These are phyloP conservation scores for Orthosia gracilis DNA, from an alignment of 2,888 invertebrate species.

Conservation along the genomic window DNA sequence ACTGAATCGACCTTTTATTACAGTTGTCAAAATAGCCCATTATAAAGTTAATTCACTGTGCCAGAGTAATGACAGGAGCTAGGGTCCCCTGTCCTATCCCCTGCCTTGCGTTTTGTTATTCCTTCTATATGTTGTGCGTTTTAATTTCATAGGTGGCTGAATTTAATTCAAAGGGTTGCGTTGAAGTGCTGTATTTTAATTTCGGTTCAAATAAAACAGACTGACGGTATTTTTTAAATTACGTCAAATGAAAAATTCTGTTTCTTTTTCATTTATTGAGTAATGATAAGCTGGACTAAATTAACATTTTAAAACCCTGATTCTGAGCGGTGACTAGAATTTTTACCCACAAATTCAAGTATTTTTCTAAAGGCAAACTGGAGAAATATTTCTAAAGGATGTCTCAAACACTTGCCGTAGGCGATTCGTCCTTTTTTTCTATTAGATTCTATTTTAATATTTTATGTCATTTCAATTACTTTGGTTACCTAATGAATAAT, in stretches of 20 bases:
- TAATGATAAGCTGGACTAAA: background rate
- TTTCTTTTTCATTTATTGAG: background rate
- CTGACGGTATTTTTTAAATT: slow-evolving; percentile 2
- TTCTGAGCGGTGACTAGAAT: background rate
- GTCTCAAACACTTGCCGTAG: background rate
- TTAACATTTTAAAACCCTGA: background rate
- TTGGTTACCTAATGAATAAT: background rate
- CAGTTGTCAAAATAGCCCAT: slow-evolving; percentile 59
- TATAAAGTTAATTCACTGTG: slow-evolving; percentile 58
- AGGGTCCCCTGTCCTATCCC: slow-evolving; percentile 19
- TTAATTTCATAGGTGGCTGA: slow-evolving; percentile 62
- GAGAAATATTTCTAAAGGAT: background rate
- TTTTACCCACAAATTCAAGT: slow-evolving; percentile 2
- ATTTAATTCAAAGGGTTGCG: slow-evolving; percentile 42
- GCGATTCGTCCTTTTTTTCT: background rate
- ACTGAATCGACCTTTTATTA: slow-evolving; percentile 56
- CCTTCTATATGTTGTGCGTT: slow-evolving; percentile 21
- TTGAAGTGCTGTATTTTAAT: slow-evolving; percentile 41
- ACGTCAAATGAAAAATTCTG: background rate
- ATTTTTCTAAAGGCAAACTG: slow-evolving; percentile 3
- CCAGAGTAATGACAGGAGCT: slow-evolving; percentile 30
- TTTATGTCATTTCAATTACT: slow-evolving; percentile 8
- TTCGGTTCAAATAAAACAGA: background rate
- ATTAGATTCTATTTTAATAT: background rate
- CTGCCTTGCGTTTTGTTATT: slow-evolving; percentile 38